Conservation (phyloP, 2,113 vertebrate species). For the Sminthopsis crassicaudata region DNA sequence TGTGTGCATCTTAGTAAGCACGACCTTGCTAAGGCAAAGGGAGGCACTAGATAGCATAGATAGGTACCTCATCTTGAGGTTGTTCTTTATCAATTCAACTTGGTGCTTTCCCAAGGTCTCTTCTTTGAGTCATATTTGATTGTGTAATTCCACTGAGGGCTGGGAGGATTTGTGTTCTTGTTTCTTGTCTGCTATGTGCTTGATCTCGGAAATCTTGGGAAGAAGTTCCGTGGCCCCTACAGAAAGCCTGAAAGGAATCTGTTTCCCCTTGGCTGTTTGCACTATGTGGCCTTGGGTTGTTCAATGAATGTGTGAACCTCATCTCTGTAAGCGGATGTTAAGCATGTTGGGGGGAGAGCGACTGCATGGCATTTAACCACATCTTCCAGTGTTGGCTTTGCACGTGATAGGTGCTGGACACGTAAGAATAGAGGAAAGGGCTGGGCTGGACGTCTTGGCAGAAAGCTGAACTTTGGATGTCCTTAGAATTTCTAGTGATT, state of each 20-base stretch:
- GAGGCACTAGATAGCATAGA: no score
- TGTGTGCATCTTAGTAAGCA: not conserved
- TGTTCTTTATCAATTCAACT: not conserved
- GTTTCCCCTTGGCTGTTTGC: not conserved
- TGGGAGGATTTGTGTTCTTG: not conserved
- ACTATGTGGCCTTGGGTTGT: not conserved
- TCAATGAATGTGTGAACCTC: not conserved
- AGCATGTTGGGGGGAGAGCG: no score
- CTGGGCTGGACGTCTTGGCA: constrained; percentile 8
- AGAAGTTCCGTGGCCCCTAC: not conserved
- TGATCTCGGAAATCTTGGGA: not conserved
- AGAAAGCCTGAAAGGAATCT: not conserved
- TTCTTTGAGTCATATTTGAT: not conserved
- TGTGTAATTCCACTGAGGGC: not conserved
- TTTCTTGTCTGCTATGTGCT: not conserved
- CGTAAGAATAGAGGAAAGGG: not conserved
- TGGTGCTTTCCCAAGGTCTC: not conserved
- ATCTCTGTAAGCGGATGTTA: not conserved
- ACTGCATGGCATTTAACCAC: not conserved
- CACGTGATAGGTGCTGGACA: not conserved
- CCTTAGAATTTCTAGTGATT: constrained; percentile 8
- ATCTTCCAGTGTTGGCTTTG: not conserved
- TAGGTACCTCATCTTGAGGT: not conserved
- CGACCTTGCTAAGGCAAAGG: no score
- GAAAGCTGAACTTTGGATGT: not conserved